A percentile compares a stretch with the other conserved stretches of the same genome.
phyloP scores from a whole-genome alignment of 2,888 invertebrate genomes.

The Toxonevra muliebris region DNA sequence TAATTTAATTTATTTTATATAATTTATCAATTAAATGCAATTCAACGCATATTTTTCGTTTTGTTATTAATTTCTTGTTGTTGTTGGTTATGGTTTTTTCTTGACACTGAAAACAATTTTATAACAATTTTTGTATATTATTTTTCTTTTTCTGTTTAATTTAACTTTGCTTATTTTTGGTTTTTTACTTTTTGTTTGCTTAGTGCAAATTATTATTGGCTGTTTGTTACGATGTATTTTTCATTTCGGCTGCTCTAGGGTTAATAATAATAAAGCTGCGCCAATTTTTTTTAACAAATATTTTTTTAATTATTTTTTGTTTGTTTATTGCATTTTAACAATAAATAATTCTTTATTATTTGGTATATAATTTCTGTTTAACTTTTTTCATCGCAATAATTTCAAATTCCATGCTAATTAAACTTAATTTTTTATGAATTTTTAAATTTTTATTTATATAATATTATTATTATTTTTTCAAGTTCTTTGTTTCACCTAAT shows the following conservation, averaged over 20 bases:
- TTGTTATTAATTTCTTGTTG: background rate
- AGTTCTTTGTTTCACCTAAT: constrained; percentile 44
- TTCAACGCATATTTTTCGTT: background rate
- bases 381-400: background rate
- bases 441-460: constrained; percentile 2
- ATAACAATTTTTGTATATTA: constrained; percentile 7
- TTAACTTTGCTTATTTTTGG: constrained; percentile 19
- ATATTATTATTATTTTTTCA: constrained; percentile 5
- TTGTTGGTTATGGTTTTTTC: constrained; percentile 5
- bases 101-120: constrained; percentile 10
- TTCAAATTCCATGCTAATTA: constrained; percentile 24
- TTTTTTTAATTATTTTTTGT: constrained; percentile 33
- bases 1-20: constrained; percentile 12
- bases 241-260: too few relatives aligned
- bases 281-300: constrained; percentile 27
- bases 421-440: constrained; percentile 26
- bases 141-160: constrained; percentile 21
- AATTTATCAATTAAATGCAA: constrained; percentile 15
- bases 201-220: constrained; percentile 30
- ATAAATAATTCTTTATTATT: constrained; percentile 38
- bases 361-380: constrained; percentile 37
- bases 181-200: constrained; percentile 35
- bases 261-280: too few relatives aligned
- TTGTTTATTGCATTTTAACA: constrained; percentile 42
- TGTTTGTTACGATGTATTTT: too few relatives aligned